Conservation (phyloP, 2,797 vertebrate genomes). For the Sphenopsis melanotis region DNA sequence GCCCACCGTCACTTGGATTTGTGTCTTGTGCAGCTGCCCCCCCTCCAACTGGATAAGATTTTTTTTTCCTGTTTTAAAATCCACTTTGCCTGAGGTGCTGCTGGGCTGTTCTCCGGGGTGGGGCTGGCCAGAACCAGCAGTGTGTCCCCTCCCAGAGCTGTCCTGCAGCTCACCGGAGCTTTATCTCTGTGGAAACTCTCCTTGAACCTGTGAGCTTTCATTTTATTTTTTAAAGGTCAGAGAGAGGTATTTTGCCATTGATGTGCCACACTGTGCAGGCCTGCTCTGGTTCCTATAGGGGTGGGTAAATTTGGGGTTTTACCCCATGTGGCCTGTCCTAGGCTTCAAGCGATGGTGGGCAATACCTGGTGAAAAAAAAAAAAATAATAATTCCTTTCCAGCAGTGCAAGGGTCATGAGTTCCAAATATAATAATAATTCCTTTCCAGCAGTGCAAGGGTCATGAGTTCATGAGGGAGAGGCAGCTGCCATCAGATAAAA, state of each 20-base stretch:
- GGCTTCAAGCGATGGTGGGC: not conserved
- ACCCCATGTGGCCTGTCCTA: rapidly evolving
- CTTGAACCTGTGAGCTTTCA: not conserved
- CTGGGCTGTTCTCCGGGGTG: not conserved
- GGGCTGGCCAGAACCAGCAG: not conserved
- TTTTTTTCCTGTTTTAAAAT: not conserved
- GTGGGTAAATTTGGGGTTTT: not conserved
- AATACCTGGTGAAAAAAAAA: not conserved
- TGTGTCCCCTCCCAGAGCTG: rapidly evolving
- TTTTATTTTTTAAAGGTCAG: not conserved
- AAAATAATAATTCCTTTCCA: not conserved
- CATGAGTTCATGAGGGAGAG: not conserved
- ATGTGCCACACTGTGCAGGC: rapidly evolving
- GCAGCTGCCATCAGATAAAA: not conserved
- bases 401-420: not conserved
- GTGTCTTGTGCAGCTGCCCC: rapidly evolving
- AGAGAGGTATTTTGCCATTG: rapidly evolving
- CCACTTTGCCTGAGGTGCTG: not conserved
- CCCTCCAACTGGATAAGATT: not conserved
- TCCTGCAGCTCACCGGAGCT: not conserved
- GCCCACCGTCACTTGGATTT: not conserved
- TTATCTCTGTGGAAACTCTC: not conserved
- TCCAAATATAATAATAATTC: not conserved
- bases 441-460: not conserved
- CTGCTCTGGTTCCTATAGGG: not conserved